A percentile compares a stretch with the other conserved stretches of the same genome.
These are phyloP conservation scores for Heliconius eleuchia DNA, from an alignment of 1,140 invertebrate genomes.

Conservation along the genomic window DNA sequence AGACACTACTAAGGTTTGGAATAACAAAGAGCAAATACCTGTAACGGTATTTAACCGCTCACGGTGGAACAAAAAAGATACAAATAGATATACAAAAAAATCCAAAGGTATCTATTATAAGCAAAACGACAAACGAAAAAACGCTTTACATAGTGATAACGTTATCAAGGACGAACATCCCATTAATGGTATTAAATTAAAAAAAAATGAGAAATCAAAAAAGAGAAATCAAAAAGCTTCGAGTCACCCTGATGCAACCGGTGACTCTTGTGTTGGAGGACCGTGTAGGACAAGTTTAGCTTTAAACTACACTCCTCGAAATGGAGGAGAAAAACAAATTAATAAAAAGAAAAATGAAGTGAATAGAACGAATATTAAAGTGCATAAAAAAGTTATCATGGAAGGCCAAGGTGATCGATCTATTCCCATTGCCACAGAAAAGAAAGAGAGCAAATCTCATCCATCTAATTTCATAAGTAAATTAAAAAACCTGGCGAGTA, in stretches of 20 bases:
- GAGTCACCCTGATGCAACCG: constrained; percentile 6
- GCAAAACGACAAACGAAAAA: background rate
- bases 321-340: background rate
- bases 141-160: background rate
- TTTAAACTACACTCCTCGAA: background rate
- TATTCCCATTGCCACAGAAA: background rate
- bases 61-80: constrained; percentile 2
- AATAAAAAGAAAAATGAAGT: background rate
- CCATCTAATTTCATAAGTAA: background rate
- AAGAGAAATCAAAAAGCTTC: background rate
- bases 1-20: constrained; percentile 28
- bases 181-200: constrained; percentile 6
- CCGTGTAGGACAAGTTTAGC: background rate
- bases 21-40: background rate
- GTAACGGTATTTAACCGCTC: background rate
- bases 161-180: constrained; percentile 11
- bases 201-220: constrained; percentile 1
- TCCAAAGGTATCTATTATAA: constrained; percentile 30
- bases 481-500: constrained; percentile 3
- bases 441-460: background rate
- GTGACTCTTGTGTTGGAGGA: constrained; percentile 9
- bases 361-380: background rate
- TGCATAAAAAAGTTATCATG: background rate
- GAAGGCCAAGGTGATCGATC: background rate
- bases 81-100: constrained; percentile 25